Evolutionary conservation across 2,113 vertebrate genomes (phyloP), one percentile per base, ranked within the genome.

Genomic region (Pachyramphus minor): DNA sequence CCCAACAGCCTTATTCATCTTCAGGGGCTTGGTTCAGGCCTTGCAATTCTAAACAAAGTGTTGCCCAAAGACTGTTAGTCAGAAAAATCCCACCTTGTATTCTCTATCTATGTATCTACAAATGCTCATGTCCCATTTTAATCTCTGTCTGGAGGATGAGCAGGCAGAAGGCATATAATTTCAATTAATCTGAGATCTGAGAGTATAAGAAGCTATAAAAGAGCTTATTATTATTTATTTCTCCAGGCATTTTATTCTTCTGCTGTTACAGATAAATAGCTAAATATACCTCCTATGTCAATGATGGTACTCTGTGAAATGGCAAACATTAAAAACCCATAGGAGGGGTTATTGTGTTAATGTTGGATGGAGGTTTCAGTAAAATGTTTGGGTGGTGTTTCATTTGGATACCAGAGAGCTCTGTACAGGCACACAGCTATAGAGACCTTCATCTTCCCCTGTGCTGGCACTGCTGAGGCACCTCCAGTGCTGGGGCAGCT

Each of bases 151-250:
- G 47, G 60, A 93, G 76, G 72, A 94, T 35, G 75, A 90, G 45
- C 50, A 92, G 67, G 71, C 56, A 45, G 56, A 81, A 84, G 56
- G 73, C 52, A 87, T 78, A 89, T 94, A 94, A 95, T 93, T 95
- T 85, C 74, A 93, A 90, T 94, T 97, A 97, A 97, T 95, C 94
- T 96, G 78, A 95, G 85, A 89, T 89, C 72, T 83, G 44, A 55
- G 42, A 71, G 47, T 92, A 77, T 80, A 84, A 84, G 68, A 50
- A 95, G 59, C 59, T 55, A 92, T 94, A 95, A 92, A 95, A 87
- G 44, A 90, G 1, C 12, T 86, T 88, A 37, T 87, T 89, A 78
- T 95, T 96, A 94, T 95, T 90, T 96, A 93, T 91, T 95, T 96
- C 93, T 97, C 23, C 67, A 80, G 87, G 81, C 89, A 33, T 94